Conservation (phyloP, 64 coral and sea anemone genomes). For the Actinia tenebrosa region DNA sequence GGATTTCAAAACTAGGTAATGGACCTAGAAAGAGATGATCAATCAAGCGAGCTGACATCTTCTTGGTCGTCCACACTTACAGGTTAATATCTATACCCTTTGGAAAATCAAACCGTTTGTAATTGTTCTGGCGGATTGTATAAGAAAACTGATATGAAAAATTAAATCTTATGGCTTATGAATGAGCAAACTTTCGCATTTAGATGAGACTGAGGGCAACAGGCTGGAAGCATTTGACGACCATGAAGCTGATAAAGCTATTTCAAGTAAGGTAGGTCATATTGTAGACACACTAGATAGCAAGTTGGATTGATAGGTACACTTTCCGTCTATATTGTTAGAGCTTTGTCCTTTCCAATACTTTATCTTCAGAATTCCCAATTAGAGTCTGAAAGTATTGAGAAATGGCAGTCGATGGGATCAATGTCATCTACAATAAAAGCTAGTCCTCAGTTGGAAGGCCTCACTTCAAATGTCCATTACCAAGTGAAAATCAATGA, state of each 20-base stretch:
- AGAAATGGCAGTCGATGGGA: not conserved
- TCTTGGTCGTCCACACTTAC: constrained; percentile 3
- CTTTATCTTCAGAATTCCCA: not conserved
- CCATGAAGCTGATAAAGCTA: not conserved
- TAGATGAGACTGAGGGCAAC: not conserved
- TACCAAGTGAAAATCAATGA: no score
- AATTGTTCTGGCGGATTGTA: no score
- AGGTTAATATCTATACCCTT: not conserved
- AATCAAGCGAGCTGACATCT: not conserved
- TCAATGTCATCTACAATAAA: not conserved
- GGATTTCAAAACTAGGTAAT: not conserved
- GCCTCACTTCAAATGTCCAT: no score
- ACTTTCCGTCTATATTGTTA: not conserved
- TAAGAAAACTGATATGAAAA: no score
- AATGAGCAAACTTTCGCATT: no score
- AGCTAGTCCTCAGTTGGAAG: not conserved
- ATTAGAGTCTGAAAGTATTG: not conserved
- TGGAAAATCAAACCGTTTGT: not conserved
- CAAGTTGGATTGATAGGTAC: no score
- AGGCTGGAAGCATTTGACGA: not conserved
- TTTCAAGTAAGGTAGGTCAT: not conserved
- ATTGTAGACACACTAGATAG: not conserved
- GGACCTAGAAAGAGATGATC: constrained; percentile 1
- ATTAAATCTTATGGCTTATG: no score
- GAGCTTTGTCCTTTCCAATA: not conserved